phyloP scores from a whole-genome alignment of 2,888 invertebrate species.

The Odontothrips loti region DNA sequence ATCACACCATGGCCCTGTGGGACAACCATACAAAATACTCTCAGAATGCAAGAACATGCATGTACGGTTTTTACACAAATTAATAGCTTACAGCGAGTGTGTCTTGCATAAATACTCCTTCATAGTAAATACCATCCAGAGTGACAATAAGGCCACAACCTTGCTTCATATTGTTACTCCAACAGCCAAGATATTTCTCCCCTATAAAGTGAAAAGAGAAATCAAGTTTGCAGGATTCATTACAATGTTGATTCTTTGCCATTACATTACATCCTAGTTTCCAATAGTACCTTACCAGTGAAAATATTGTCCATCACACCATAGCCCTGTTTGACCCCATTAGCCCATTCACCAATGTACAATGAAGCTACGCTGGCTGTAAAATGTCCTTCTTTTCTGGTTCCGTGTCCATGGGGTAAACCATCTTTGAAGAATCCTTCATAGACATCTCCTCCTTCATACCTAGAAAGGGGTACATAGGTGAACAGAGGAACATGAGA shows the following conservation, averaged over 20 bases:
- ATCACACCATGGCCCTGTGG: constrained; percentile 78
- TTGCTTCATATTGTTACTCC: constrained; percentile 77
- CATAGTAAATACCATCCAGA: constrained; percentile 85
- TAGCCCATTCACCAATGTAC: constrained; percentile 85
- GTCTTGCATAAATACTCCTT: constrained; percentile 78
- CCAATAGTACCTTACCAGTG: constrained; percentile 51
- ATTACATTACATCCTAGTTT: constrained; percentile 31
- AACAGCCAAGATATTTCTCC: constrained; percentile 86
- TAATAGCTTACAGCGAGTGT: constrained; percentile 62
- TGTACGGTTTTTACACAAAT: constrained; percentile 28
- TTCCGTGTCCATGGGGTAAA: constrained; percentile 77
- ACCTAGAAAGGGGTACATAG: constrained; percentile 48
- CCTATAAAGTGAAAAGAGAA: constrained; percentile 47
- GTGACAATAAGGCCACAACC: constrained; percentile 84
- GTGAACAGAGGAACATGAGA: not conserved
- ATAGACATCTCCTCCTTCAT: constrained; percentile 72
- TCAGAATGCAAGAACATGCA: constrained; percentile 27
- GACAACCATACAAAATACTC: constrained; percentile 37
- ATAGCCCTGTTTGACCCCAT: constrained; percentile 75
- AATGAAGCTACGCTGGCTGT: constrained; percentile 68
- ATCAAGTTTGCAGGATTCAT: constrained; percentile 11
- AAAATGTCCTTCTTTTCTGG: constrained; percentile 73
- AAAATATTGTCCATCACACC: constrained; percentile 84
- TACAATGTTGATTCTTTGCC: constrained; percentile 10
- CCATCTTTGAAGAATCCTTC: constrained; percentile 86